phyloP scores from a whole-genome alignment of 2,797 vertebrate species.

The Scomberomorus guttatus region DNA sequence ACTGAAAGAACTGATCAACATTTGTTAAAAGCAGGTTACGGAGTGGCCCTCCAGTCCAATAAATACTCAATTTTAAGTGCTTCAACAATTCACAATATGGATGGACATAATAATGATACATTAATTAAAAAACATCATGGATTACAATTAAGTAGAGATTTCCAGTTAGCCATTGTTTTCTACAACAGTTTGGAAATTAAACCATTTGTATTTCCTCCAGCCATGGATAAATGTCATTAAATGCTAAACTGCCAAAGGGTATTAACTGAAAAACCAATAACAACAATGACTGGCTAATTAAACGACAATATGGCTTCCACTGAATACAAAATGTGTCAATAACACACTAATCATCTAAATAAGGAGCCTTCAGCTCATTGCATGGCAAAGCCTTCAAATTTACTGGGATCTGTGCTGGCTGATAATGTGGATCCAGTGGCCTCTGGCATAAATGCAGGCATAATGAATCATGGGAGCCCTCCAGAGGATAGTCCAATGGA shows the following conservation, averaged over 20 bases:
- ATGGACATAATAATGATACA: neutral
- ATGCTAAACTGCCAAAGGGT: slow-evolving; percentile 61
- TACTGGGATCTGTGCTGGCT: slow-evolving; percentile 66
- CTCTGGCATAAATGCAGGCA: slow-evolving; percentile 66
- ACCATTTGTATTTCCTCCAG: slow-evolving; percentile 35
- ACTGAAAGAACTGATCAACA: neutral
- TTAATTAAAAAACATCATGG: neutral
- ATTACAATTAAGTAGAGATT: slow-evolving; percentile 7
- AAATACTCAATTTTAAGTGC: slow-evolving; percentile 1
- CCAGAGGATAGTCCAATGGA: slow-evolving; percentile 73
- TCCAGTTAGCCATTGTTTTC: slow-evolving; percentile 27
- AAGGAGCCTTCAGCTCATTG: slow-evolving; percentile 55
- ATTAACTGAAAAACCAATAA: slow-evolving; percentile 57
- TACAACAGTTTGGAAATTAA: slow-evolving; percentile 53
- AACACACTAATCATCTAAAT: slow-evolving; percentile 66
- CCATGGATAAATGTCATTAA: slow-evolving; percentile 63
- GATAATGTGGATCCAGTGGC: slow-evolving; percentile 77
- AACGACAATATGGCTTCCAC: slow-evolving; percentile 68
- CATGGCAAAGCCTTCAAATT: slow-evolving; percentile 51
- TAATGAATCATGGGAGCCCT: slow-evolving; percentile 73
- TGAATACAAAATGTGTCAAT: slow-evolving; percentile 71
- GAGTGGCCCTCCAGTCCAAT: neutral
- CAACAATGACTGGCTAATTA: slow-evolving; percentile 65
- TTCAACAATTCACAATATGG: neutral
- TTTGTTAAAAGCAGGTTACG: neutral